Evolutionary conservation across 92 coral and sea anemone genomes (phyloP).

Genomic region (Bergia sp.): DNA sequence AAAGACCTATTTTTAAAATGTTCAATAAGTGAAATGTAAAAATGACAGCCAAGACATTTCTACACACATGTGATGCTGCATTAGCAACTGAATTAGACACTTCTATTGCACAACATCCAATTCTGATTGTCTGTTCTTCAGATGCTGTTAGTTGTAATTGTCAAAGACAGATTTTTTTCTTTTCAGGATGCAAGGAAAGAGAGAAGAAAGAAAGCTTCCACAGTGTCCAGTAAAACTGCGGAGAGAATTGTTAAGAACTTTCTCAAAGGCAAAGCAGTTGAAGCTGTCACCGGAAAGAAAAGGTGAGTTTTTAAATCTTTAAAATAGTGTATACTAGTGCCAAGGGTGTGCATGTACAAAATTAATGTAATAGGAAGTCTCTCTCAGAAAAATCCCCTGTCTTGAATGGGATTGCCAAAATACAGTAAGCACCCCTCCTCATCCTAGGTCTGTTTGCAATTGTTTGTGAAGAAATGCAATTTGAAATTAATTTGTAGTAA

Average conservation of each 20-base stretch:
- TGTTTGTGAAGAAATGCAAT: no score
- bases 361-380: background rate
- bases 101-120: no score
- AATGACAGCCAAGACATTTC: background rate
- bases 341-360: background rate
- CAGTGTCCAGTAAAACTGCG: conserved; percentile 80
- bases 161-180: background rate
- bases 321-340: background rate
- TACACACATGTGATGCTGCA: no score
- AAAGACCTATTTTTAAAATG: no score
- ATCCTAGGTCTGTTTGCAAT: no score
- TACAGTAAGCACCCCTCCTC: no score
- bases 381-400: no score
- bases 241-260: conserved; percentile 82
- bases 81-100: no score
- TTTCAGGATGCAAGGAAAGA: conserved; percentile 83
- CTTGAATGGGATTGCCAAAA: no score
- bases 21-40: background rate
- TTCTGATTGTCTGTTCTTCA: no score
- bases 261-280: conserved; percentile 86
- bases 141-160: background rate
- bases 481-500: no score
- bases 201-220: conserved; percentile 78
- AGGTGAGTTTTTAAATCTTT: conserved; percentile 56
- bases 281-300: conserved; percentile 83